Conservation (phyloP, 2,113 vertebrate species). For the Tyto alba region DNA sequence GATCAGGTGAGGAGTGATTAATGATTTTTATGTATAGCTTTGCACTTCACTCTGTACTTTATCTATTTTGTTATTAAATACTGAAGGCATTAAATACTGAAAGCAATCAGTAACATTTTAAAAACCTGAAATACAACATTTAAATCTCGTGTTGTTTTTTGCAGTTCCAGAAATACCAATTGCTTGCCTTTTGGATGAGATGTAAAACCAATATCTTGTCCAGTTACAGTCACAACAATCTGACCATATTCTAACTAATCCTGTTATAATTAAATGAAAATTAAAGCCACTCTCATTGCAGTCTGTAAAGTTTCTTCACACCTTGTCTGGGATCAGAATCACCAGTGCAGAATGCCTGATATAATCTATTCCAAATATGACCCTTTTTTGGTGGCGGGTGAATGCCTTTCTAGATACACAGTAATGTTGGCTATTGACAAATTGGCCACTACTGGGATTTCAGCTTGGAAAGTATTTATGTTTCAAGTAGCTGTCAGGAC, state of each 20-base stretch:
- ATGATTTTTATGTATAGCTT: not conserved
- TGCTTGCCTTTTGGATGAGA: not conserved
- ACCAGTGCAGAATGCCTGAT: not conserved
- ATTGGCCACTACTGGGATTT: not conserved
- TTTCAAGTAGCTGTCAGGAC: constrained; percentile 49
- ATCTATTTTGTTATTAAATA: not conserved
- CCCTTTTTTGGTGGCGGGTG: not conserved
- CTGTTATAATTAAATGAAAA: not conserved
- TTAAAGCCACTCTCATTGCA: not conserved
- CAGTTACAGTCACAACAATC: not conserved
- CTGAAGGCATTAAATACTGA: not conserved
- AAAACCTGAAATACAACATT: not conserved
- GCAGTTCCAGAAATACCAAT: not conserved
- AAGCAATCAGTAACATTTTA: not conserved
- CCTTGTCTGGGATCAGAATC: not conserved
- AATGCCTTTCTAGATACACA: not conserved
- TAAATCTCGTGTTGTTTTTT: not conserved
- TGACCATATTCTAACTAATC: not conserved
- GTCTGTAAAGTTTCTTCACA: not conserved
- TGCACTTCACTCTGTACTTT: not conserved
- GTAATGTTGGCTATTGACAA: not conserved
- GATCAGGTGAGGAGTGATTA: constrained; percentile 83
- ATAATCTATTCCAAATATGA: not conserved
- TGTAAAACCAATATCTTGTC: not conserved
- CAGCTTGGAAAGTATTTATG: constrained; percentile 16